A percentile compares a stretch with the other conserved stretches of the same genome.
phyloP scores from a whole-genome alignment of 2,113 vertebrate species.

The Orycteropus afer region DNA sequence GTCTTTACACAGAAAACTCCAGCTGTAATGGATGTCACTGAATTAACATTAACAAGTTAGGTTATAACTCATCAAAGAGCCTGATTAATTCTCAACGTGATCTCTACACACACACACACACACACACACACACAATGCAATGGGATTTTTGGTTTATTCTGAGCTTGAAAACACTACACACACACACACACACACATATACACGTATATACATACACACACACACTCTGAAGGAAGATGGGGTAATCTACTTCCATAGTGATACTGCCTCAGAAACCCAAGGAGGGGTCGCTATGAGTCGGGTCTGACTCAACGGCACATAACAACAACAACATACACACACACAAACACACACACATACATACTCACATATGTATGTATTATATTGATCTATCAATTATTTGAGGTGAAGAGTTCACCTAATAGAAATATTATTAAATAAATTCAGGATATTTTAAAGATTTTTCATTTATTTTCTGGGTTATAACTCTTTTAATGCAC shows the following conservation, averaged over 20 bases:
- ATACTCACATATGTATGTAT: neutral
- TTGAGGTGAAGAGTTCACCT: neutral
- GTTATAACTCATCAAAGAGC: neutral
- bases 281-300: no score
- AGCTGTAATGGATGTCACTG: neutral
- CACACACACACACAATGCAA: no score
- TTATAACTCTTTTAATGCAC: constrained; percentile 2
- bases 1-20: neutral
- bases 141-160: neutral
- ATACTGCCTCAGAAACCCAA: no score
- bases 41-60: neutral
- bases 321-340: no score
- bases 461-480: constrained; percentile 45
- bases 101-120: neutral
- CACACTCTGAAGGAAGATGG: no score
- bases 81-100: neutral
- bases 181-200: neutral
- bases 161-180: neutral
- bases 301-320: no score
- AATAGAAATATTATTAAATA: neutral
- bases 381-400: neutral
- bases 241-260: no score
- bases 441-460: neutral
- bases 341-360: no score
- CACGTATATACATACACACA: neutral